A percentile compares a stretch with the other conserved stretches of the same genome.
Evolutionary conservation across 2,113 vertebrate species (phyloP).

Genomic region (Brienomyrus longianalis): DNA sequence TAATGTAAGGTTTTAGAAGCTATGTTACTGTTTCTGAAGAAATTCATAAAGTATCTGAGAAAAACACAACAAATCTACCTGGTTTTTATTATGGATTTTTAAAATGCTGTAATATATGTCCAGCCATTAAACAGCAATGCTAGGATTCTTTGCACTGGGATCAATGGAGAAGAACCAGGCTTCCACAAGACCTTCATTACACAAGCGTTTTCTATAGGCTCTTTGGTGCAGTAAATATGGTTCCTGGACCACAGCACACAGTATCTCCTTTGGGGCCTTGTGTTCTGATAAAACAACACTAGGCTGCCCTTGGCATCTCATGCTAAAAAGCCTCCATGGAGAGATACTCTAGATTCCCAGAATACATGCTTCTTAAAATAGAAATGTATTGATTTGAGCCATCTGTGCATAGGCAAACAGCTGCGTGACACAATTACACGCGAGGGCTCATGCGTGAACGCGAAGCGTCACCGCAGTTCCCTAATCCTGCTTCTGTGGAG

Average conservation of each 20-base stretch:
- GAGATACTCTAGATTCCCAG: constrained; percentile 10
- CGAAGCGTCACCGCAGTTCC: neutral
- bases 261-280: neutral
- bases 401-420: neutral
- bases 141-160: neutral
- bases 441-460: neutral
- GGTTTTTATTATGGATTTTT: neutral
- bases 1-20: neutral
- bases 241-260: neutral
- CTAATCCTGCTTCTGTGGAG: neutral
- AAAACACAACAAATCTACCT: neutral
- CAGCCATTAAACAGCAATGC: neutral
- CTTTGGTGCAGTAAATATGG: neutral
- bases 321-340: neutral
- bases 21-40: neutral
- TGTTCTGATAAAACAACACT: neutral
- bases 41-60: neutral
- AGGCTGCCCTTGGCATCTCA: constrained; percentile 1
- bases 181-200: neutral
- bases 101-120: neutral
- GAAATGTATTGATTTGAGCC: neutral
- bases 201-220: neutral
- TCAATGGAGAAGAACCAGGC: neutral
- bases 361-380: constrained; percentile 20
- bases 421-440: neutral